A percentile compares a stretch with the other conserved stretches of the same genome.
Evolutionary conservation across 2,888 invertebrate species (phyloP).

Genomic region (Drosophila formosana): DNA sequence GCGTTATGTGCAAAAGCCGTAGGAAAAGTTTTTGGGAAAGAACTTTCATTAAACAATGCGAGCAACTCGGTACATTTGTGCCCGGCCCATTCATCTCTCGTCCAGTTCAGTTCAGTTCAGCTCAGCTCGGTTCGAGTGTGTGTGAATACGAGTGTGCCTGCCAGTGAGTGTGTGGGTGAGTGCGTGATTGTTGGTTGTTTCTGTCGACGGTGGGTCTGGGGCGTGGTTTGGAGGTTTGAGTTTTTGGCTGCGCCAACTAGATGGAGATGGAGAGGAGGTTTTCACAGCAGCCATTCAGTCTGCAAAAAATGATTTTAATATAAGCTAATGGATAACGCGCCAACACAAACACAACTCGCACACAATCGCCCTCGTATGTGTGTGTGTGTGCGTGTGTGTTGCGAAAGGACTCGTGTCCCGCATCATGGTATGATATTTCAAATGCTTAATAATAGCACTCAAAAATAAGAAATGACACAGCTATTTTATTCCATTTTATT

Average conservation of each 20-base stretch:
- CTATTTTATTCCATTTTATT: slow-evolving; percentile 67
- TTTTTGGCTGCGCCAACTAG: slow-evolving; percentile 5
- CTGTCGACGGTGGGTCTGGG: slow-evolving; percentile 43
- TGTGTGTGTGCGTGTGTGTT: slow-evolving; percentile 5
- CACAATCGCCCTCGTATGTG: slow-evolving; percentile 11
- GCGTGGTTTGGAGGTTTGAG: slow-evolving; percentile 35
- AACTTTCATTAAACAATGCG: slow-evolving; percentile 81
- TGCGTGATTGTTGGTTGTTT: slow-evolving; percentile 50
- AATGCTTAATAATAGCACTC: slow-evolving; percentile 80
- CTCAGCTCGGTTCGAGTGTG: slow-evolving; percentile 29
- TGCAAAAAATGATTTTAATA: slow-evolving; percentile 78
- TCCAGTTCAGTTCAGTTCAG: slow-evolving; percentile 48
- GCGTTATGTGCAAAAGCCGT: slow-evolving; percentile 43
- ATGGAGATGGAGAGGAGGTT: background rate
- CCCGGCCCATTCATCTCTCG: slow-evolving; percentile 61
- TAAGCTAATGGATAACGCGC: slow-evolving; percentile 79
- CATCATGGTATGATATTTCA: slow-evolving; percentile 79
- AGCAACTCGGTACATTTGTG: slow-evolving; percentile 70
- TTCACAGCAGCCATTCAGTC: slow-evolving; percentile 67
- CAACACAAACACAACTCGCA: slow-evolving; percentile 57
- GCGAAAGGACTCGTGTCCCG: slow-evolving; percentile 59
- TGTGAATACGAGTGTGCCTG: slow-evolving; percentile 14
- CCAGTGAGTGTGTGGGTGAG: slow-evolving; percentile 32
- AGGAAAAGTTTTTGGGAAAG: slow-evolving; percentile 78
- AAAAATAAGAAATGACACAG: slow-evolving; percentile 76